Conservation (phyloP, 2,113 vertebrate genomes). For the Forbesichthys agassizii region DNA sequence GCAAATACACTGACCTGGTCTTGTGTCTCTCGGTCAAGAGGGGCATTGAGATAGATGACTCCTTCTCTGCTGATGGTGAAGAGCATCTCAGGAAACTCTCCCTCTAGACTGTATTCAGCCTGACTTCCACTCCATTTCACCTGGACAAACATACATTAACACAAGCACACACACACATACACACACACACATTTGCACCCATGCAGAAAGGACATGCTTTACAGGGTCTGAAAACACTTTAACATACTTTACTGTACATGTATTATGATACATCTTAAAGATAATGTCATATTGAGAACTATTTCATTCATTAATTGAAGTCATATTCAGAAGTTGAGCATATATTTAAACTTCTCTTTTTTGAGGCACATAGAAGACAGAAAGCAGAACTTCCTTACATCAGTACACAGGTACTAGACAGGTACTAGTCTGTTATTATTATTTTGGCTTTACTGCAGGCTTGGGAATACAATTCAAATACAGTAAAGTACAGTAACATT, state of each 20-base stretch:
- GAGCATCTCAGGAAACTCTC: slow-evolving; percentile 76
- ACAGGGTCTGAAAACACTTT: background rate
- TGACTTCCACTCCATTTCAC: slow-evolving; percentile 78
- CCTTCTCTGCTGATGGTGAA: slow-evolving; percentile 75
- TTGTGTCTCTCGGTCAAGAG: slow-evolving; percentile 81
- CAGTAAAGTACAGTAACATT: no score
- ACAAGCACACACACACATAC: slow-evolving; percentile 4
- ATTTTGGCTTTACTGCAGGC: no score
- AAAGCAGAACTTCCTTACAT: no score
- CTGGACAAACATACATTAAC: slow-evolving; percentile 58
- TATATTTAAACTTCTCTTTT: no score
- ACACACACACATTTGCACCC: background rate
- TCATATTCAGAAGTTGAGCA: no score
- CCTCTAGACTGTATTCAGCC: slow-evolving; percentile 75
- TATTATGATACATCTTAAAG: no score
- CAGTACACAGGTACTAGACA: no score
- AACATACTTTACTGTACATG: background rate
- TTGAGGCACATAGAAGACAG: no score
- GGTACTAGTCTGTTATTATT: no score
- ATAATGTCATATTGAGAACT: no score
- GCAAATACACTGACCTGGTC: slow-evolving; percentile 70
- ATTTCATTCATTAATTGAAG: no score
- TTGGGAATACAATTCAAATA: no score
- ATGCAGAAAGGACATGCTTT: background rate
- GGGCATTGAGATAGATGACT: slow-evolving; percentile 76